A percentile compares a stretch with the other conserved stretches of the same genome.
These are phyloP conservation scores for Lycophotia porphyrea DNA, from an alignment of 2,888 invertebrate species.

Conservation along the genomic window DNA sequence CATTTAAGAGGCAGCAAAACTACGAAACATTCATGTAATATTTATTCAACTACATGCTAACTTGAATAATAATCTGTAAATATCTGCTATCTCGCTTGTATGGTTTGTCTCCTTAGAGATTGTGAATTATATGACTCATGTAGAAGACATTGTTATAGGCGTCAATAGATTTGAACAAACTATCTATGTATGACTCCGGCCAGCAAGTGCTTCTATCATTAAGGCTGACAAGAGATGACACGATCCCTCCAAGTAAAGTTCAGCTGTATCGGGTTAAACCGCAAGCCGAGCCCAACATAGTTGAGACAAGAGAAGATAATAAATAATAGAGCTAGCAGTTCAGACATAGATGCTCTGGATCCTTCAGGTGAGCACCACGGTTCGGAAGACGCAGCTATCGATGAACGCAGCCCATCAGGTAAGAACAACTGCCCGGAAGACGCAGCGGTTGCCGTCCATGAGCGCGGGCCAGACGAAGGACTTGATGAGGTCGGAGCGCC, in stretches of 20 bases:
- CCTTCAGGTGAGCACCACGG: slow-evolving; percentile 95
- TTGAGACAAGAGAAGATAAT: slow-evolving; percentile 10
- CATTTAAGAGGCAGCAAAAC: neutral
- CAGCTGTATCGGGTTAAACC: neutral
- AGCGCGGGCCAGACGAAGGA: slow-evolving; percentile 97
- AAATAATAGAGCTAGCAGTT: slow-evolving; percentile 6
- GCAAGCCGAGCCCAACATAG: neutral
- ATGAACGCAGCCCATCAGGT: slow-evolving; percentile 89
- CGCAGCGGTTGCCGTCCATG: slow-evolving; percentile 93
- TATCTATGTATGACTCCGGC: neutral
- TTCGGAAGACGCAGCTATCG: slow-evolving; percentile 93
- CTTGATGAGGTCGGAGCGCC: slow-evolving; percentile 93
- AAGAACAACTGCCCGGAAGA: slow-evolving; percentile 96
- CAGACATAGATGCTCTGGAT: neutral
- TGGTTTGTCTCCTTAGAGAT: neutral
- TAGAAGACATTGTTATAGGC: neutral
- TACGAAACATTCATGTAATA: neutral
- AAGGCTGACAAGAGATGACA: neutral
- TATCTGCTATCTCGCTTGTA: neutral
- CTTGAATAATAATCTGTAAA: neutral
- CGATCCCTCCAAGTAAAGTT: neutral
- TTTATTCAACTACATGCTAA: neutral
- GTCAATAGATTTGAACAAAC: neutral
- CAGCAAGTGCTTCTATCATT: neutral
- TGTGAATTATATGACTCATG: neutral